Conservation (phyloP, 2,797 vertebrate species). For the Neomorphus geoffroyi region DNA sequence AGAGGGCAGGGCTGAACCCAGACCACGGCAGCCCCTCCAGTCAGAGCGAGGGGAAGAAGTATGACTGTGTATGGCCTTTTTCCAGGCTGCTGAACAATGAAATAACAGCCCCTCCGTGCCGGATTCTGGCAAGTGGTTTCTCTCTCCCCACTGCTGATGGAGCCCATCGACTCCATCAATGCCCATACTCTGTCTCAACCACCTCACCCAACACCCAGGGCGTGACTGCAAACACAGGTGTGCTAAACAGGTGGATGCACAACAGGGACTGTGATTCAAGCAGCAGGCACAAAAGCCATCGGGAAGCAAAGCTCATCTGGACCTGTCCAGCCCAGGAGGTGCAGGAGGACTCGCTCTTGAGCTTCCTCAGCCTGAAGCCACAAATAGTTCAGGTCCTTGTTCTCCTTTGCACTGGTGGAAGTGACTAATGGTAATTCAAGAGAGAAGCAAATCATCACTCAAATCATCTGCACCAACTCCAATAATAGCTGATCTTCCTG, state of each 20-base stretch:
- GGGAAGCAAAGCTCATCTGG: neutral
- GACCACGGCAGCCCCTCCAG: neutral
- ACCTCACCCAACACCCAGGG: neutral
- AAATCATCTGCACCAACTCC: slow-evolving; percentile 3
- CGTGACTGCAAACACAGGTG: neutral
- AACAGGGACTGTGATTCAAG: neutral
- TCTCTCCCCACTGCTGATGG: neutral
- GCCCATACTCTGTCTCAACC: neutral
- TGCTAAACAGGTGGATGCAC: neutral
- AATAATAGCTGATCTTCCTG: slow-evolving; percentile 20
- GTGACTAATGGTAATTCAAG: slow-evolving; percentile 14
- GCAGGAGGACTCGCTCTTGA: neutral
- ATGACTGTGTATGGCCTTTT: fast-evolving
- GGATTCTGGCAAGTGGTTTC: neutral
- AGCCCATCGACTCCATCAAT: fast-evolving
- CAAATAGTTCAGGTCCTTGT: slow-evolving; percentile 19
- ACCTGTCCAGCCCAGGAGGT: neutral
- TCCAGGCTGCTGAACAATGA: neutral
- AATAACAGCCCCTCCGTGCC: fast-evolving
- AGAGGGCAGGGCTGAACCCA: neutral
- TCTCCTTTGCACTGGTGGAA: neutral
- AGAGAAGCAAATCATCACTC: slow-evolving; percentile 3
- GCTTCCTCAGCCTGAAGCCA: neutral
- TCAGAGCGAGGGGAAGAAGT: neutral
- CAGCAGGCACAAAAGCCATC: neutral